A percentile compares a stretch with the other conserved stretches of the same genome.
phyloP scores from a whole-genome alignment of 1,140 invertebrate genomes.

The Apis laboriosa region DNA sequence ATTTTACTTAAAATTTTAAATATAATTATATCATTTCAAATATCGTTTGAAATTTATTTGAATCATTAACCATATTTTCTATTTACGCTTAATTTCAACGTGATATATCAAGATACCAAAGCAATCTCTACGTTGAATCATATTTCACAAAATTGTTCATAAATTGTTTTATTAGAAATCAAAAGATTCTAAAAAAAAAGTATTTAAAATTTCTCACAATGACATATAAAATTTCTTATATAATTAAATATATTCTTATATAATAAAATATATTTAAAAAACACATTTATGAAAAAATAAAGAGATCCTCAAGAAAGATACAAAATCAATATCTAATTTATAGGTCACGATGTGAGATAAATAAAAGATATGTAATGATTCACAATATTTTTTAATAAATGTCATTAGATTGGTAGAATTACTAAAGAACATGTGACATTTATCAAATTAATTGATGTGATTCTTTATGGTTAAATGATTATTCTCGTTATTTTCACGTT shows the following conservation, averaged over 20 bases:
- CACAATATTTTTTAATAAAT: background rate
- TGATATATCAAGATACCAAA: background rate
- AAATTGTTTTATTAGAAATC: constrained; percentile 2
- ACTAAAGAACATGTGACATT: background rate
- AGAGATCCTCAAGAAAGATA: constrained; percentile 1
- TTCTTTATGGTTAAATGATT: background rate
- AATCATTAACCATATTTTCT: background rate
- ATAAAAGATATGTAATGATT: background rate
- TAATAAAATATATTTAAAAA: too few relatives aligned
- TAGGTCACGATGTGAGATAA: background rate
- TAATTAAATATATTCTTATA: too few relatives aligned
- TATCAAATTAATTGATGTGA: background rate
- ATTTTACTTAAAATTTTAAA: too few relatives aligned
- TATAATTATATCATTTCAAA: too few relatives aligned
- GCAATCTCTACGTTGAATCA: background rate
- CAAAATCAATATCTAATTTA: constrained; percentile 36
- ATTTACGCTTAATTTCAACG: background rate
- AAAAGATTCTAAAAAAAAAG: background rate
- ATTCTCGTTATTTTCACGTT: background rate
- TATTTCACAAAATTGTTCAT: background rate
- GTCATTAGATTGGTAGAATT: background rate
- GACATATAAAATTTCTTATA: background rate
- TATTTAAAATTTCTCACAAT: background rate
- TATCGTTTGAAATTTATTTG: too few relatives aligned
- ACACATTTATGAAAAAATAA: background rate